Base-by-base conservation (phyloP, 2,888 invertebrate species). In the Rotaria sp. region DNA sequence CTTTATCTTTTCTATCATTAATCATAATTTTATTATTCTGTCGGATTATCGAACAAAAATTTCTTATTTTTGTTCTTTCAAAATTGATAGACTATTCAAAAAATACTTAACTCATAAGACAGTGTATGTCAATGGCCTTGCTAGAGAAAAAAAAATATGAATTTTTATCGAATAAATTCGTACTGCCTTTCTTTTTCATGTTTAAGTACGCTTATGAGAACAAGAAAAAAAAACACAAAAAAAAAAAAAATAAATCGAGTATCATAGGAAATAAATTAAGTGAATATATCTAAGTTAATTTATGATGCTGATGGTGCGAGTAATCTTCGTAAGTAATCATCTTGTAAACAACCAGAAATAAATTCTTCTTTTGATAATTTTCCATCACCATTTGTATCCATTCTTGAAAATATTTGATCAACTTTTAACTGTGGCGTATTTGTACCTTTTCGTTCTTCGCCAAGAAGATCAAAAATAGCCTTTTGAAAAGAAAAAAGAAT, bases 401-500 rank as follows among this genome's bases (percentile, higher is more conserved):
- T 80, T 45, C 45, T 80, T 80, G 45, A 21, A 80, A 80, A 80
- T 41, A 80, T 80, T 80, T 80, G 80, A n/a, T 80, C 80, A 45
- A 80, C 80, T 45, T 80, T 80, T 15, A 26, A n/a, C 10, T 80
- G 45, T 4, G 80, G 80, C 26, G 26, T 18, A 80, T 80, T 80
- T 13, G 41, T 7, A 80, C 80, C 45, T 45, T 45, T 45, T 45
- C 15, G 5, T 45, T 80, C 80, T 45, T 80, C 80, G 10, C 80
- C 80, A 45, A 80, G 80, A n/a, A 80, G 45, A 80, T 80, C 80
- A 45, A n/a, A 80, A 80, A 80, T 80, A 15, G 80, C 80, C 80
- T 80, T 18, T 21, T 21, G 13, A 50, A 50, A 50, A 15, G 15
- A 13, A 50, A 59, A 18, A 30, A 30, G 4, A 38, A 50, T 13